Evolutionary conservation across 2,113 vertebrate genomes (phyloP), one percentile per base, ranked within the genome.

Genomic region (Sturnira hondurensis): DNA sequence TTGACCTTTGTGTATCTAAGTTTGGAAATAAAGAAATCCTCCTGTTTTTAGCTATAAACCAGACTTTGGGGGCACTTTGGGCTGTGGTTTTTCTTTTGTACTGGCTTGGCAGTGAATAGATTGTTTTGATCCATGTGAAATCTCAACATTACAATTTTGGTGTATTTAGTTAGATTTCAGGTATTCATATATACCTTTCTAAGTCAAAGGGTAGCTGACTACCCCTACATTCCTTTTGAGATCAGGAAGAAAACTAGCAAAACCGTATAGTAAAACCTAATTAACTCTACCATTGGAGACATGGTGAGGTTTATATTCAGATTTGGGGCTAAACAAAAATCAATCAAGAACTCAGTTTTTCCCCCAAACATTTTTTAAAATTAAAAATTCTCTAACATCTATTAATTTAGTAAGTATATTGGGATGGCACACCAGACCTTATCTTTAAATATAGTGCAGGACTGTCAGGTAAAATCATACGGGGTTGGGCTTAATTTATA

Each of bases 1-100:
- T 95, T 93, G 82, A 97, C 91, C 95, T 94, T 94, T 89, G 33
- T 93, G 86, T 47, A 71, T 50, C 61, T 56, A 94, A 43, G 8
- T 70, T 92, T 73, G 15, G 81, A 85, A 56, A n/a, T 54, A 26
- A 52, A n/a, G 24, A 88, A 22, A 58, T 16, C 7, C 4, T 33
- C 11, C 13, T 76, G 63, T 81, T 85, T 56, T 43, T 82, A 78
- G 28, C 28, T 67, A 9, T 63, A 95, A 78, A 91, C 3, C 71
- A 91, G 82, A 91, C 58, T 93, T 90, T 26, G 54, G 38, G 82
- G 22, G 28, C 78, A 65, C 19, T 89, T 91, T 88, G 70, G 38
- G 19, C 33, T 80, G 12, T 58, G 17, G 56, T 38, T 61, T 36
- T 83, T 82, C 17, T 85, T 91, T 94, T 94, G n/a, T 41, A 84